A percentile compares a stretch with the other conserved stretches of the same genome.
These are phyloP conservation scores for Tamias sibiricus DNA, from an alignment of 2,113 vertebrate genomes.

Conservation along the genomic window DNA sequence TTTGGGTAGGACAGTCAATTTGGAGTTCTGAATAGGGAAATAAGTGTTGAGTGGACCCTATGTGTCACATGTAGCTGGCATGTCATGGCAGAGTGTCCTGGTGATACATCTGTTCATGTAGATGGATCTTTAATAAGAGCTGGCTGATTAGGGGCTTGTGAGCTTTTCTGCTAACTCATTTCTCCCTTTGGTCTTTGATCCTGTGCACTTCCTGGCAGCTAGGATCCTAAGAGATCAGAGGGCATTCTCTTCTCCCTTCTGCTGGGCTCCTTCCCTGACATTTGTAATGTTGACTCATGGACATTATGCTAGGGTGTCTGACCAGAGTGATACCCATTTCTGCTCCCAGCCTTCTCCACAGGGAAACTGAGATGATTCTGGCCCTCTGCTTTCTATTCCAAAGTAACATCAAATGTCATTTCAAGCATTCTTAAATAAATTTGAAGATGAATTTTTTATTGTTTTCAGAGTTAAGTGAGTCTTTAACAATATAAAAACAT, in stretches of 20 bases:
- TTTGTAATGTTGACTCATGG: background rate
- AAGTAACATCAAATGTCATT: background rate
- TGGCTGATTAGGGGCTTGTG: background rate
- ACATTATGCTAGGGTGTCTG: too few species aligned
- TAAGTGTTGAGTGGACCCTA: background rate
- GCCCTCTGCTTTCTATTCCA: background rate
- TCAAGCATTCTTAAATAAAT: background rate
- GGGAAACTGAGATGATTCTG: background rate
- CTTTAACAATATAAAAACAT: background rate
- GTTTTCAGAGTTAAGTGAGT: background rate
- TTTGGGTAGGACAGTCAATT: background rate
- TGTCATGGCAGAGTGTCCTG: background rate
- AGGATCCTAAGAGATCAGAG: background rate
- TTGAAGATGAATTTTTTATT: background rate
- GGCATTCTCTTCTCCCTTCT: background rate
- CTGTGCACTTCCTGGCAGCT: background rate
- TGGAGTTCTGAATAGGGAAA: background rate
- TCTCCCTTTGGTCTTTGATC: background rate
- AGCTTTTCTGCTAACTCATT: too few species aligned
- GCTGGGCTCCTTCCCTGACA: background rate
- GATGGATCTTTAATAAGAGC: background rate
- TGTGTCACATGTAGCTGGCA: too few species aligned
- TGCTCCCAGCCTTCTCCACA: background rate
- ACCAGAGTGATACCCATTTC: background rate
- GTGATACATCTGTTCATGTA: background rate